These are phyloP conservation scores for Sesia bembeciformis DNA, from an alignment of 2,888 invertebrate genomes.

Conservation along the genomic window DNA sequence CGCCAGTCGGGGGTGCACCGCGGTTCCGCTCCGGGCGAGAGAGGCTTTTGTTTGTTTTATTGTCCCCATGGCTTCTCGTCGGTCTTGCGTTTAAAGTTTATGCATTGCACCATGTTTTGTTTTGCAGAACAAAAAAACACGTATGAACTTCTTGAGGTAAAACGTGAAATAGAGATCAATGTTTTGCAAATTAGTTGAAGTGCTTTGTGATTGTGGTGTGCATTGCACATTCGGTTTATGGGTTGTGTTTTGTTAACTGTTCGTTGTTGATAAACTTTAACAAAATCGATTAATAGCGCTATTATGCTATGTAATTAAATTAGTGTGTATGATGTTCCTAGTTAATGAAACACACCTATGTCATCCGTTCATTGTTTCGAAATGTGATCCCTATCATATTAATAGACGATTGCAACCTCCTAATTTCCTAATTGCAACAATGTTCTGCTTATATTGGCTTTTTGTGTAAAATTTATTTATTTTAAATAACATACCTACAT, in stretches of 20 bases:
- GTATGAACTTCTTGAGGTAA: slow-evolving; percentile 65
- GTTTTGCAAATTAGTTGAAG: slow-evolving; percentile 24
- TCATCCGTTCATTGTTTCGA: too few species aligned
- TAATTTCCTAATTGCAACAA: too few species aligned
- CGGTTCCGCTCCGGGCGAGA: slow-evolving; percentile 50
- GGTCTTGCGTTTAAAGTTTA: slow-evolving; percentile 73
- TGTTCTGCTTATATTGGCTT: too few species aligned
- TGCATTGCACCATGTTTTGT: slow-evolving; percentile 72
- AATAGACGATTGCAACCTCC: too few species aligned
- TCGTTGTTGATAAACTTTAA: too few species aligned
- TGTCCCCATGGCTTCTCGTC: slow-evolving; percentile 70
- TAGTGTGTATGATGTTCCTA: too few species aligned
- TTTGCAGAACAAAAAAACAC: slow-evolving; percentile 66
- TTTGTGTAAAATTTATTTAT: too few species aligned
- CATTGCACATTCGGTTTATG: background rate
- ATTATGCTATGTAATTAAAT: too few species aligned
- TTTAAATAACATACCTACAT: too few species aligned
- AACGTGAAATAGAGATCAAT: slow-evolving; percentile 48
- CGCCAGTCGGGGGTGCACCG: slow-evolving; percentile 8
- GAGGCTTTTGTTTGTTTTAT: slow-evolving; percentile 71
- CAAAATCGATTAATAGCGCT: too few species aligned
- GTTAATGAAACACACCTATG: too few species aligned
- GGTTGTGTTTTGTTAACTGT: background rate
- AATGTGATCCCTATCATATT: too few species aligned
- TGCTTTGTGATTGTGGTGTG: slow-evolving; percentile 39